A percentile compares a stretch with the other conserved stretches of the same genome.
These are phyloP conservation scores for Drosophila ogumai DNA, from an alignment of 1,140 invertebrate genomes.

Conservation along the genomic window DNA sequence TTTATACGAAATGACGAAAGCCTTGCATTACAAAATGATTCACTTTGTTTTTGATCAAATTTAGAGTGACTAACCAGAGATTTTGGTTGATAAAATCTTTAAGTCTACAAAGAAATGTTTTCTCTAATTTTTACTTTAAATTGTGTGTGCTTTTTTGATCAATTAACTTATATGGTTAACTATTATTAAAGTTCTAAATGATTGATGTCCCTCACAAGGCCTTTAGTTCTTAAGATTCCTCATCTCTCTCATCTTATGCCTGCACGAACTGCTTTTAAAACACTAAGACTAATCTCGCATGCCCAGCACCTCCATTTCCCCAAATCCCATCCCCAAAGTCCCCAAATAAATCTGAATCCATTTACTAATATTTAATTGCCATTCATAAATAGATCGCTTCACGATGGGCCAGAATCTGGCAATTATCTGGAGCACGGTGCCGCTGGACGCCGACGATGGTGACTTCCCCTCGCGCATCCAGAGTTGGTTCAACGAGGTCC, in stretches of 20 bases:
- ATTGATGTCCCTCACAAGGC: neutral
- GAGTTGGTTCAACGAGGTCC: constrained; percentile 93
- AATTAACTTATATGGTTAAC: neutral
- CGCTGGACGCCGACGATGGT: constrained; percentile 88
- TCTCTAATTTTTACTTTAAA: neutral
- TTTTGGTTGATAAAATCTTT: neutral
- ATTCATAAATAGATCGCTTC: constrained; percentile 87
- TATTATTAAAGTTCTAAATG: no score
- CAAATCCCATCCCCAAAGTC: neutral
- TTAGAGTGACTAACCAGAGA: constrained; percentile 3
- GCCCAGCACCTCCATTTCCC: constrained; percentile 19
- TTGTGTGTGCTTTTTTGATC: neutral
- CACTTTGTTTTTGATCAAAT: constrained; percentile 2
- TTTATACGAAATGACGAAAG: constrained; percentile 1
- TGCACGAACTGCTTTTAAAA: constrained; percentile 62
- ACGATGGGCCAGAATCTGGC: constrained; percentile 93
- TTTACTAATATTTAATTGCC: neutral
- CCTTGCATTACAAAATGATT: constrained; percentile 14
- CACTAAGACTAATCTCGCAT: constrained; percentile 68
- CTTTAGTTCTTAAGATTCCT: constrained; percentile 24
- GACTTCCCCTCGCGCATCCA: constrained; percentile 91
- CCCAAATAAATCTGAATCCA: neutral
- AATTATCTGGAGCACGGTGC: constrained; percentile 91
- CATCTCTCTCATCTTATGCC: constrained; percentile 27
- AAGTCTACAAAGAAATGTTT: neutral